Evolutionary conservation across 1,140 invertebrate species (phyloP), one percentile per base, ranked within the genome.

Genomic region (Conus betulinus): DNA sequence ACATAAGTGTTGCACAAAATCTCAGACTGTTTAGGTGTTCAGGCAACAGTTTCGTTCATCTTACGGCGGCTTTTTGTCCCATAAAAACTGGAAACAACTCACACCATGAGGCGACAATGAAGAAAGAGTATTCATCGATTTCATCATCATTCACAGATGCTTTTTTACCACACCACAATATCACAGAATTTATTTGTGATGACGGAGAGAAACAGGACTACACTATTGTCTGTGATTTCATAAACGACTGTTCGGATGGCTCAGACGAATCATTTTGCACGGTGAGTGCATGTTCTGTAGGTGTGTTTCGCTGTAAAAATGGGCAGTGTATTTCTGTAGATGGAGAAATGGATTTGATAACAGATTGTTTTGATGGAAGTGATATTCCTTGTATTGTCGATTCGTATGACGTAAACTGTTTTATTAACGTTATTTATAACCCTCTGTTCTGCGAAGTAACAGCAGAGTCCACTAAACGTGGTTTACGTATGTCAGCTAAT

Each of bases 181-280:
- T 55, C 5, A 6, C 5, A 20, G 23, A 11, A 10, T 83, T 83
- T 55, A 25, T 55, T 17, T 83, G 81, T 83, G 81, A 83, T 13
- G 52, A 83, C 53, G 20, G 84, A 74, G 5, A 52, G 63, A 52
- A 23, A 53, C 27, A 76, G 17, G 39, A 25, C 3, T 86, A 86
- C 39, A 53, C 84, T 17, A 5, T 76, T 8, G 84, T 86, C 10
- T 86, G 84, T 53, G 84, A 86, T 39, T 86, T 74, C 63, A 60
- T 27, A 10, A 0, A 13, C 5, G 84, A 86, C 63, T 86, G 84
- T n/a, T 52, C 39, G 11, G 63, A 86, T 76, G 84, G 39, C 3
- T 53, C 60, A 4, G 84, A 86, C 53, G 84, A 86, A 52, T 23
- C 5, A 20, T 86, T 76, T 27, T 86, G 84, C 52, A 10, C n/a